Evolutionary conservation across 2,888 invertebrate species (phyloP).

Genomic region (Podabrus alpinus): DNA sequence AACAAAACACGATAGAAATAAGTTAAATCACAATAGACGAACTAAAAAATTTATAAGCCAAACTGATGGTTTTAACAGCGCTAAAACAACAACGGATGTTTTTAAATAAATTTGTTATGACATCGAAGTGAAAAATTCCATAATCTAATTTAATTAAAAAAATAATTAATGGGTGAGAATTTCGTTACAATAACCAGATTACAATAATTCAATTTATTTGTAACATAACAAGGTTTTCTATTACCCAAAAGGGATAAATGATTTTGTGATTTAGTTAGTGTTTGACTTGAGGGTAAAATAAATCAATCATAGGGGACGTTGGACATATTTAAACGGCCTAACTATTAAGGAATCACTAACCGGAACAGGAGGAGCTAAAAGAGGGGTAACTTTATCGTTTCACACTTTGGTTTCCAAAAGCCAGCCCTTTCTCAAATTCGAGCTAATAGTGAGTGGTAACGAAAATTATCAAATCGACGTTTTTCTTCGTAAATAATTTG

Average conservation of each 20-base stretch:
- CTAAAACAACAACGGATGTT: too few relatives aligned
- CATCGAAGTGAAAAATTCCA: not conserved
- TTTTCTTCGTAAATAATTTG: not conserved
- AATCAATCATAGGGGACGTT: slow-evolving; percentile 36
- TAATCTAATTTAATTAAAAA: not conserved
- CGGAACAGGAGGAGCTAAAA: slow-evolving; percentile 35
- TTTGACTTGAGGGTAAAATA: slow-evolving; percentile 30
- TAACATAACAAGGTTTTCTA: slow-evolving; percentile 2
- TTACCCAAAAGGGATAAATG: slow-evolving; percentile 14
- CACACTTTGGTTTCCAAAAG: slow-evolving; percentile 24
- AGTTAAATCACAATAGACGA: too few relatives aligned
- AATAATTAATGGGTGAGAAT: not conserved
- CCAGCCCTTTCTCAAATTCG: slow-evolving; percentile 17
- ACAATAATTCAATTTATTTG: not conserved
- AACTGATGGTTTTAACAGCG: not conserved
- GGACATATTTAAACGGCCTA: slow-evolving; percentile 40
- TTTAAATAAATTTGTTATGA: too few relatives aligned
- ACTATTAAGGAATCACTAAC: slow-evolving; percentile 41
- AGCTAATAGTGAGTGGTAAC: not conserved
- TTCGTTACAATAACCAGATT: not conserved
- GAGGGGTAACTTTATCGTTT: slow-evolving; percentile 26
- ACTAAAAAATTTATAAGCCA: too few relatives aligned
- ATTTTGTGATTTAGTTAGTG: slow-evolving; percentile 18
- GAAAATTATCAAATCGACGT: not conserved
- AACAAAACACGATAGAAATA: too few relatives aligned